phyloP scores from a whole-genome alignment of 2,888 invertebrate genomes.

The Steinernema hermaphroditum region DNA sequence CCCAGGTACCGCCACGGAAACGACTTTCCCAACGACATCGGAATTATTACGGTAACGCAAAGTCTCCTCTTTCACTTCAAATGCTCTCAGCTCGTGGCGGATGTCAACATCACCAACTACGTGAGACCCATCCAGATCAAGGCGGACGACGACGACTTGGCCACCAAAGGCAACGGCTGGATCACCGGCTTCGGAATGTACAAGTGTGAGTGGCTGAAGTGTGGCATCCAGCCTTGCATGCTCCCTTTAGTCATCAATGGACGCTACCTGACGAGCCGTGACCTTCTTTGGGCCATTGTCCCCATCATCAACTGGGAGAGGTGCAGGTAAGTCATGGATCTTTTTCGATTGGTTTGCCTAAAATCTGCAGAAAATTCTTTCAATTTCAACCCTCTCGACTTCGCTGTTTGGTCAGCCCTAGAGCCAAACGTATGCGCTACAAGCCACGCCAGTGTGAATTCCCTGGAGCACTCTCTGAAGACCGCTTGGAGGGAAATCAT shows the following conservation, averaged over 20 bases:
- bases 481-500: too few species aligned
- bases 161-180: not conserved
- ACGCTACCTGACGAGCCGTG: not conserved
- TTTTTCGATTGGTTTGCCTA: not conserved
- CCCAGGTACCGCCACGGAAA: not conserved
- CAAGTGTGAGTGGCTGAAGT: too few species aligned
- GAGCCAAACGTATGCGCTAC: too few species aligned
- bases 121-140: not conserved
- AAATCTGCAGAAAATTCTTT: too few species aligned
- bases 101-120: not conserved
- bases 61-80: too few species aligned
- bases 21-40: not conserved
- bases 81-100: not conserved
- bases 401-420: too few species aligned
- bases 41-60: not conserved
- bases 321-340: not conserved
- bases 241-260: not conserved
- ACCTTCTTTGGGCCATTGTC: not conserved
- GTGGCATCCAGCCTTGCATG: not conserved
- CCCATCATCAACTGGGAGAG: not conserved
- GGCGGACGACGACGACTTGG: not conserved
- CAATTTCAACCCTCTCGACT: too few species aligned
- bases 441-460: too few species aligned
- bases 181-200: slow-evolving; percentile 1
- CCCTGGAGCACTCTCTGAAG: too few species aligned